These are phyloP conservation scores for Nothobranchius kuhntae DNA, from an alignment of 2,113 vertebrate species.

Conservation along the genomic window DNA sequence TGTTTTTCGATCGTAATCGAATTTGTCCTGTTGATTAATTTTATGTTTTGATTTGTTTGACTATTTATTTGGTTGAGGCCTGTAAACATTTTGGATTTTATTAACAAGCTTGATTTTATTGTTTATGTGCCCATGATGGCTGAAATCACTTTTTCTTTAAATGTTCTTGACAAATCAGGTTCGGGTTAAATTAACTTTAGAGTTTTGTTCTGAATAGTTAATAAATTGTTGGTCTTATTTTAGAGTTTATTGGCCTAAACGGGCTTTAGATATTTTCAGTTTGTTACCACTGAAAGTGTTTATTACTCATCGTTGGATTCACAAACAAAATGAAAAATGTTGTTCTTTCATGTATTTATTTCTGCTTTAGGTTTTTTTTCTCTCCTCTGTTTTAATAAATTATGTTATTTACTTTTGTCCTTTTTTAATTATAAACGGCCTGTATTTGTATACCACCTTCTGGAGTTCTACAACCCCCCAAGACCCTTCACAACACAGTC, in stretches of 20 bases:
- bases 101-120: constrained; percentile 49
- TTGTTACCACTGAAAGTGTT: constrained; percentile 67
- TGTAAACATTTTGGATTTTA: constrained; percentile 72
- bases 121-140: constrained; percentile 25
- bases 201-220: constrained; percentile 8
- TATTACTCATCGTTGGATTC: constrained; percentile 58
- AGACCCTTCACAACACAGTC: no score
- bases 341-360: constrained; percentile 77
- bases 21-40: constrained; percentile 54
- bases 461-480: no score
- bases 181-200: constrained; percentile 37
- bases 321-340: constrained; percentile 54
- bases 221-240: constrained; percentile 53
- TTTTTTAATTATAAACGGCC: not conserved
- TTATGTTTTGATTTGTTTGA: constrained; percentile 34
- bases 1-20: constrained; percentile 29
- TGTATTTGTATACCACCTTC: no score
- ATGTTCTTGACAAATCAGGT: constrained; percentile 67
- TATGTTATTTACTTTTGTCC: constrained; percentile 62
- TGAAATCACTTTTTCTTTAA: constrained; percentile 42
- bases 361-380: constrained; percentile 74
- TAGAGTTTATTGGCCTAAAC: constrained; percentile 43
- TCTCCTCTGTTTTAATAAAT: constrained; percentile 72
- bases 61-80: constrained; percentile 56
- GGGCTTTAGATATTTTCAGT: constrained; percentile 44